A percentile compares a stretch with the other conserved stretches of the same genome.
phyloP scores from a whole-genome alignment of 2,888 invertebrate species.

The Drosophila aldrichi region DNA sequence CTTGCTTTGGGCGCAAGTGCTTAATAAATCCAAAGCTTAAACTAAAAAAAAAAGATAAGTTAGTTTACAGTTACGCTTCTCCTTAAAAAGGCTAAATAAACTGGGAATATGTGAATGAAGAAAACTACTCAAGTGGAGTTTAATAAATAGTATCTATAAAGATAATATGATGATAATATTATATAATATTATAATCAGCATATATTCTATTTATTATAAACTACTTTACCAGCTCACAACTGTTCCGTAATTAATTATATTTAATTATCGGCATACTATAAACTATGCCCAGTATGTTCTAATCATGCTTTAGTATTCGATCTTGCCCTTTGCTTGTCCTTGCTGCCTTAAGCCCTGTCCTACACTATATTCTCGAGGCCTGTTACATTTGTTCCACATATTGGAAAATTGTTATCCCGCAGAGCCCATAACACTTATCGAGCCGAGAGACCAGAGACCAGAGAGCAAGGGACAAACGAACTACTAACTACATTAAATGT shows the following conservation, averaged over 20 bases:
- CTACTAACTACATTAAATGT: slow-evolving; percentile 69
- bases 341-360: background rate
- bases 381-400: slow-evolving; percentile 61
- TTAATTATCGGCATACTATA: background rate
- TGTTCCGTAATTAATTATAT: background rate
- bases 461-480: slow-evolving; percentile 12
- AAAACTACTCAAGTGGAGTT: too few relatives aligned
- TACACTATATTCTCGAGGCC: slow-evolving; percentile 29
- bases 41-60: slow-evolving; percentile 3
- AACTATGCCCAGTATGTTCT: background rate
- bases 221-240: background rate
- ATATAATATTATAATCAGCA: too few relatives aligned
- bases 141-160: too few relatives aligned
- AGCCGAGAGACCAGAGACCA: background rate
- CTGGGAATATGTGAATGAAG: too few relatives aligned
- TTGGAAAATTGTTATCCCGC: slow-evolving; percentile 53
- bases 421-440: slow-evolving; percentile 64
- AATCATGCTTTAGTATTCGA: background rate
- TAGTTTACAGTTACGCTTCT: background rate
- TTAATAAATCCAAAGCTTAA: slow-evolving; percentile 11
- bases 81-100: background rate
- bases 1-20: slow-evolving; percentile 34
- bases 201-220: background rate
- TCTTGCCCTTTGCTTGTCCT: background rate
- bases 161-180: too few relatives aligned